Percentiles rank a stretch among this genome's conserved stretches.
phyloP scores from a whole-genome alignment of 2,888 invertebrate genomes.

The Zeuzera pyrina region DNA sequence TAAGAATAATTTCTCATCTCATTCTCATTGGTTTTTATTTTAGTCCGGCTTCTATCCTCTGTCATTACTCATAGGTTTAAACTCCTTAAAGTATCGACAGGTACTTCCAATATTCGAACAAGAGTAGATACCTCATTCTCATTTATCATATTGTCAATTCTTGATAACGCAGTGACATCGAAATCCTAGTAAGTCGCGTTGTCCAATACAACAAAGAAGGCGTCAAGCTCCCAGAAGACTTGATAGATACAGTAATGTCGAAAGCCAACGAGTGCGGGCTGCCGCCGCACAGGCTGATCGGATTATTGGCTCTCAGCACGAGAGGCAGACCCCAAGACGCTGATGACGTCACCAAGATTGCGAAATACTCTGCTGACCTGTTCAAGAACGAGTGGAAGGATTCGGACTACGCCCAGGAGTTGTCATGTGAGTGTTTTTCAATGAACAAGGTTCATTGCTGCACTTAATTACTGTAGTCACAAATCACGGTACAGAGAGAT shows the following conservation, averaged over 20 bases:
- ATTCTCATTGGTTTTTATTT: too few relatives aligned
- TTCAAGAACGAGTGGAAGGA: slow-evolving; percentile 41
- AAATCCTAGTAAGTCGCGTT: slow-evolving; percentile 32
- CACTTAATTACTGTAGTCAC: not conserved
- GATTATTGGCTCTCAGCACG: slow-evolving; percentile 35
- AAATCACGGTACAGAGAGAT: not conserved
- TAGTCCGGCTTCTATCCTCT: too few relatives aligned
- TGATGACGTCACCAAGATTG: slow-evolving; percentile 32
- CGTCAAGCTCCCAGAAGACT: slow-evolving; percentile 31
- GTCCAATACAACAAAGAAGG: slow-evolving; percentile 46
- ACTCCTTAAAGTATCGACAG: too few relatives aligned
- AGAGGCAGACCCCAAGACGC: slow-evolving; percentile 20
- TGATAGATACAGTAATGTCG: slow-evolving; percentile 28
- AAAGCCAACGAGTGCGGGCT: slow-evolving; percentile 26
- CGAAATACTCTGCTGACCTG: slow-evolving; percentile 34
- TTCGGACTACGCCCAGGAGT: slow-evolving; percentile 19
- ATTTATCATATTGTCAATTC: not conserved
- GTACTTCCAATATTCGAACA: too few relatives aligned
- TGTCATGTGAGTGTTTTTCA: slow-evolving; percentile 30
- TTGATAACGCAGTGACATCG: slow-evolving; percentile 28
- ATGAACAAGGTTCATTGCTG: not conserved
- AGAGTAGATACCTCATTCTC: not conserved
- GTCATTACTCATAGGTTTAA: too few relatives aligned
- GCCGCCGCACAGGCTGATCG: slow-evolving; percentile 41
- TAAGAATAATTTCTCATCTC: too few relatives aligned